A percentile compares a stretch with the other conserved stretches of the same genome.
Conservation (phyloP, 2,888 invertebrate species). For the Masnerella sp. region DNA sequence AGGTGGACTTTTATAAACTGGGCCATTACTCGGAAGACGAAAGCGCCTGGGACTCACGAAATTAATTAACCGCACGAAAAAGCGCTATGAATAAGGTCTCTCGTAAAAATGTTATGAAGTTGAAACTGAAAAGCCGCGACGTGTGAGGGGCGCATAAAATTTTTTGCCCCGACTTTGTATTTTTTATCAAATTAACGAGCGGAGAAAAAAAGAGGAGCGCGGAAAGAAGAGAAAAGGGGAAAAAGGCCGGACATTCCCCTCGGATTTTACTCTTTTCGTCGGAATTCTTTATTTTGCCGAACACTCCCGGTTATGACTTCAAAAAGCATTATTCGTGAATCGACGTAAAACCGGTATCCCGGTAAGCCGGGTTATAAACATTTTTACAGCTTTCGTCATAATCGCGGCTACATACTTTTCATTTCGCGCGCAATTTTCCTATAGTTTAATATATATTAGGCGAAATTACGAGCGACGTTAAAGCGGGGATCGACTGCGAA, state of each 20-base stretch:
- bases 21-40: too few species aligned
- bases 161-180: neutral
- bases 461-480: constrained; percentile 25
- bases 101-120: constrained; percentile 33
- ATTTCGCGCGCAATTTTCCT: constrained; percentile 31
- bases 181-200: constrained; percentile 37
- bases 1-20: too few species aligned
- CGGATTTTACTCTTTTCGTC: constrained; percentile 33
- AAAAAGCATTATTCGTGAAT: constrained; percentile 42
- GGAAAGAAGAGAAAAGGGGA: neutral
- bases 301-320: constrained; percentile 27
- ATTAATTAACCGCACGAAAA: constrained; percentile 24
- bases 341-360: constrained; percentile 43
- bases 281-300: constrained; percentile 28
- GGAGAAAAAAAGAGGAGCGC: neutral
- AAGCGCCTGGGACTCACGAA: too few species aligned
- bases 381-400: constrained; percentile 37
- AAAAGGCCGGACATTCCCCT: constrained; percentile 7
- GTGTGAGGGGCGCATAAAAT: constrained; percentile 7
- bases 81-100: constrained; percentile 8
- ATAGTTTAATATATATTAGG: constrained; percentile 31
- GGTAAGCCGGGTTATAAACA: constrained; percentile 36
- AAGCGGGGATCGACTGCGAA: neutral
- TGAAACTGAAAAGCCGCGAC: constrained; percentile 20
- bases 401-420: constrained; percentile 32